Base-by-base conservation (phyloP, 2,888 invertebrate species). In the Eilema depressum region DNA sequence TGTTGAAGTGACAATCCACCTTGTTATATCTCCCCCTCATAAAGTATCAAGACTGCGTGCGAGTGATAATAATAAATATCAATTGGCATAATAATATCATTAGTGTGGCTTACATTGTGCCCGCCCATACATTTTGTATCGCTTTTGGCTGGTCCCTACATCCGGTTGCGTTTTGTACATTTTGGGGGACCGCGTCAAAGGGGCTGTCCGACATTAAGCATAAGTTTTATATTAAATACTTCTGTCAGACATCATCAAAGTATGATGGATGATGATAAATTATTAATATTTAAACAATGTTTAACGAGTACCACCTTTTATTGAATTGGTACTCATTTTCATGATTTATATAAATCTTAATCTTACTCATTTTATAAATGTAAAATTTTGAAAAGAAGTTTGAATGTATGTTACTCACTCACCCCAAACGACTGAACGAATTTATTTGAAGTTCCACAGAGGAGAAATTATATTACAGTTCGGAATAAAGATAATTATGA, bases 51-150 rank as follows among this genome's bases (percentile, higher is more conserved):
- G 30, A 60, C 75, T 65, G 70, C 72, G 73, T 66, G 37, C 66
- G 68, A 74, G 57, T 68, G 66, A 74, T 74, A 78, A 73, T 79
- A 80, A 76, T 30, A 30, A 77, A 25, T 79, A 81, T 80, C 80
- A 81, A 84, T 84, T 85, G 85, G 76, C 79, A 83, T 90, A 89
- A 93, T 92, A 89, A 92, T 90, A 91, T 91, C 86, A 92, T 93
- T 92, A 92, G 83, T 74, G 85, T 81, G 85, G 86, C 82, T 85
- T 84, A 82, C 76, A 83, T 82, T 79, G 88, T 85, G 77, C 86
- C 91, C 94, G 92, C 95, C 95, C 94, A 93, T 91, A 85, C 91
- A 91, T 92, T 94, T 94, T 93, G 92, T 93, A 91, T 77, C 86
- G 86, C 66, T 88, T 93, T 91, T 85, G 86, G 77, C 78, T 77